phyloP scores from a whole-genome alignment of 2,113 vertebrate genomes.

The Nothocercus nigrocapillus region DNA sequence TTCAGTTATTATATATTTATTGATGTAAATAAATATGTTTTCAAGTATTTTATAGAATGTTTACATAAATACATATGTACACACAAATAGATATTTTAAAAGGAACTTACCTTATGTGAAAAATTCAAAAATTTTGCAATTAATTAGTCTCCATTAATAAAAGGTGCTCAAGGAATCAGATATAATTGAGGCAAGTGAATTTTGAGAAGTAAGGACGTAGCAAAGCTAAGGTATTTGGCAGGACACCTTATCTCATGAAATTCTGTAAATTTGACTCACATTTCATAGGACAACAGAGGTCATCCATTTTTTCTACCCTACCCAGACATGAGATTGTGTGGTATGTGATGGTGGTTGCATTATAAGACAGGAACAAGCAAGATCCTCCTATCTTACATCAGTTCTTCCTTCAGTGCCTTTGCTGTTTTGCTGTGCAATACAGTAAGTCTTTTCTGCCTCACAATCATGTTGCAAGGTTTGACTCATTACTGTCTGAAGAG shows the following conservation, averaged over 20 bases:
- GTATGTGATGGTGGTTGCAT: background rate
- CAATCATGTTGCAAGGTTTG: rapidly evolving
- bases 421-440: background rate
- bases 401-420: background rate
- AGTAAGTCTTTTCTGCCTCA: background rate
- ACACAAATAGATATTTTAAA: background rate
- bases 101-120: background rate
- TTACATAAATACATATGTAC: background rate
- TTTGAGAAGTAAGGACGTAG: background rate
- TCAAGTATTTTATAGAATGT: background rate
- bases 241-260: background rate
- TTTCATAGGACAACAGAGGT: background rate
- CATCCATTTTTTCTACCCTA: background rate
- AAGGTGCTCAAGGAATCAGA: background rate
- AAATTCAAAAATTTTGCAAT: background rate
- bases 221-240: background rate
- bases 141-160: background rate
- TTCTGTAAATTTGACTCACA: background rate
- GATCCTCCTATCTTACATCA: background rate
- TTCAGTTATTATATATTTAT: background rate
- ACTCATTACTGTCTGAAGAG: background rate
- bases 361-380: background rate
- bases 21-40: background rate
- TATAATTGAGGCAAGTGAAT: background rate
- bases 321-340: background rate